Conservation (phyloP, 1,140 invertebrate genomes). For the Nasonia giraulti region DNA sequence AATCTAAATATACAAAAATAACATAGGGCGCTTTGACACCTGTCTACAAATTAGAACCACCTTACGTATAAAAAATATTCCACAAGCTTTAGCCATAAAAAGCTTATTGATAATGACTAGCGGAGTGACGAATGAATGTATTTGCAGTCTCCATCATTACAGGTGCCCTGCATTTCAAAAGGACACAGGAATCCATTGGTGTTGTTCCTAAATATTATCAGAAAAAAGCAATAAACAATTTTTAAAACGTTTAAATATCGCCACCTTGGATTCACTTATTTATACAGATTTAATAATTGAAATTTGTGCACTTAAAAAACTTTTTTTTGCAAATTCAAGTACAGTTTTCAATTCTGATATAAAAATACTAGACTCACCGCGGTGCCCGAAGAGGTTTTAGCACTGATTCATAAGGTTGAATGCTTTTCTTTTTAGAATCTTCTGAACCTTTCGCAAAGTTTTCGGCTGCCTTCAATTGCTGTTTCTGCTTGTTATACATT, state of each 20-base stretch:
- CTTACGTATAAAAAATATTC: slow-evolving; percentile 67
- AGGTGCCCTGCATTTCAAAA: slow-evolving; percentile 71
- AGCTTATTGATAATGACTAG: slow-evolving; percentile 59
- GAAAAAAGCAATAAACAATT: slow-evolving; percentile 62
- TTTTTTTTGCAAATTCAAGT: too few species aligned
- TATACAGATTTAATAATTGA: too few species aligned
- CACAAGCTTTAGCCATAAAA: slow-evolving; percentile 55
- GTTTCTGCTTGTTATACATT: background rate
- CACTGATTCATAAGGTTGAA: slow-evolving; percentile 67
- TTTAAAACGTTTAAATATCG: background rate
- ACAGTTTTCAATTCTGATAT: background rate
- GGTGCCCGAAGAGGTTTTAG: slow-evolving; percentile 62
- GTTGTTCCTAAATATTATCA: slow-evolving; percentile 64
- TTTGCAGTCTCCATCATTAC: slow-evolving; percentile 69
- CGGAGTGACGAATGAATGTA: slow-evolving; percentile 64
- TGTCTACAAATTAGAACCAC: slow-evolving; percentile 67
- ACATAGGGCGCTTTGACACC: slow-evolving; percentile 19
- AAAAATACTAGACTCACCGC: slow-evolving; percentile 62
- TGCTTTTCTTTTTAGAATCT: background rate
- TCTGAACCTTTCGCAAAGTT: background rate
- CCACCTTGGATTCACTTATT: too few species aligned
- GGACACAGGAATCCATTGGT: slow-evolving; percentile 71
- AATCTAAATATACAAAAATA: background rate
- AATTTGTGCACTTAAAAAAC: too few species aligned
- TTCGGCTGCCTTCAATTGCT: background rate